Conservation (phyloP, 2,797 vertebrate genomes). For the Molossus molossus region DNA sequence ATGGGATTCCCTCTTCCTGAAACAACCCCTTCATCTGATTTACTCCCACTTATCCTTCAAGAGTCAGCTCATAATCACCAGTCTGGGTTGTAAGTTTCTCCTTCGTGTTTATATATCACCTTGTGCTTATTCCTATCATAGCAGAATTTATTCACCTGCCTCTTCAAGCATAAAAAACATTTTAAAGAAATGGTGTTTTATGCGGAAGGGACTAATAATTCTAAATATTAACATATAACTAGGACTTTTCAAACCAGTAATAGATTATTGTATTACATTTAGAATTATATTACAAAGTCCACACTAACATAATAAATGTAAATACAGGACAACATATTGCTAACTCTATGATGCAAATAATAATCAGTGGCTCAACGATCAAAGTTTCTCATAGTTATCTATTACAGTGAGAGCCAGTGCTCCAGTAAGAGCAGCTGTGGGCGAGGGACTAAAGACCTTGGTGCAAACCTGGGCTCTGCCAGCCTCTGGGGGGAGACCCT, state of each 20-base stretch:
- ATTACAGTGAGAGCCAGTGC: background rate
- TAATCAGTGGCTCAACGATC: background rate
- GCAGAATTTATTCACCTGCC: background rate
- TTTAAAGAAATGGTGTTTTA: constrained; percentile 47
- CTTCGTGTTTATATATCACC: background rate
- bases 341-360: background rate
- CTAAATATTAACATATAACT: background rate
- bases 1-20: background rate
- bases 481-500: background rate
- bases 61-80: constrained; percentile 1
- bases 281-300: constrained; percentile 30
- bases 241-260: constrained; percentile 38
- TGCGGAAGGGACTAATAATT: constrained; percentile 40
- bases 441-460: background rate
- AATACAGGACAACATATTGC: background rate
- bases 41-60: background rate
- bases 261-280: constrained; percentile 8
- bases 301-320: background rate
- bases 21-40: background rate
- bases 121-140: background rate
- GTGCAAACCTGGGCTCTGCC: background rate
- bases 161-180: background rate
- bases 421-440: background rate
- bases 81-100: background rate
- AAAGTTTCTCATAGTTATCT: background rate